phyloP scores from a whole-genome alignment of 2,888 invertebrate genomes.

The Synanthedon formicaeformis region DNA sequence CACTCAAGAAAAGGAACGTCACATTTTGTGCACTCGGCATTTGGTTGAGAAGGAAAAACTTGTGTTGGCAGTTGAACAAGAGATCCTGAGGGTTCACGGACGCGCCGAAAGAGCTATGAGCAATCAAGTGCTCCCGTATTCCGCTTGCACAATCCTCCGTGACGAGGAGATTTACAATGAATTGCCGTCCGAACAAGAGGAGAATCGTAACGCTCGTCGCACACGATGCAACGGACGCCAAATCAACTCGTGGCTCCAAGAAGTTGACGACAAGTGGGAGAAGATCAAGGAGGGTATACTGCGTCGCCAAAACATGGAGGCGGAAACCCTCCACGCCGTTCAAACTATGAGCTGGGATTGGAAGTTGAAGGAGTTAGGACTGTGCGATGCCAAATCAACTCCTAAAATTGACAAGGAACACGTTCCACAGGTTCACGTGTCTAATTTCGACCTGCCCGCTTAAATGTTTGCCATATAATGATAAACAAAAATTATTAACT shows the following conservation, averaged over 20 bases:
- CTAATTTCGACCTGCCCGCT: conserved; percentile 53
- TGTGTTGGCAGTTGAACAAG: conserved; percentile 89
- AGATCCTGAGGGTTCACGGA: conserved; percentile 88
- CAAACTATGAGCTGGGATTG: conserved; percentile 94
- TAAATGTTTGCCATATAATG: conserved; percentile 1
- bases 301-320: conserved; percentile 87
- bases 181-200: conserved; percentile 85
- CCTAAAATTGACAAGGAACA: conserved; percentile 81
- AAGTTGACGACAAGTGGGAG: conserved; percentile 93
- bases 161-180: conserved; percentile 91
- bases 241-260: conserved; percentile 89
- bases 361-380: conserved; percentile 82
- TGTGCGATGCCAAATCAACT: conserved; percentile 81
- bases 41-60: conserved; percentile 88
- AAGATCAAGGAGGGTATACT: conserved; percentile 91
- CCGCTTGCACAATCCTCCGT: conserved; percentile 85
- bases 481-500: no score
- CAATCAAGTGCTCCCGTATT: conserved; percentile 86
- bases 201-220: conserved; percentile 80
- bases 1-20: conserved; percentile 82
- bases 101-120: conserved; percentile 86
- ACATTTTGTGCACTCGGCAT: conserved; percentile 65
- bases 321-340: conserved; percentile 87
- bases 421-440: conserved; percentile 89
- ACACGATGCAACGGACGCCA: conserved; percentile 87